These are phyloP conservation scores for Amiota communis DNA, from an alignment of 2,888 invertebrate genomes.

Conservation along the genomic window DNA sequence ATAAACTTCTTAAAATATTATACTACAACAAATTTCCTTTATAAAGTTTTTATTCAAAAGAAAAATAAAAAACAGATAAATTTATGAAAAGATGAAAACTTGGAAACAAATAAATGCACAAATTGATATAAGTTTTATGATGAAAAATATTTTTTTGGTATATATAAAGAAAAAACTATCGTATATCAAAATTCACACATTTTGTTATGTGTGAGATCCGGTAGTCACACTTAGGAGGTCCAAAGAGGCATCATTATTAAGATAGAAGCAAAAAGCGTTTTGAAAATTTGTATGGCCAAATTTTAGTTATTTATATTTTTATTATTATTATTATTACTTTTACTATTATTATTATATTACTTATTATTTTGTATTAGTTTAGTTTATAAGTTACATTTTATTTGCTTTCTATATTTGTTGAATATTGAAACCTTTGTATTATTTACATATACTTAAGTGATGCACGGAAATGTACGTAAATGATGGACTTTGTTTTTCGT, in stretches of 20 bases:
- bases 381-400: constrained; percentile 24
- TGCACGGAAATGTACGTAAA: too few species aligned
- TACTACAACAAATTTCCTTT: background rate
- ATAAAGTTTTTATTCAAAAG: constrained; percentile 9
- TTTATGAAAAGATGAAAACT: too few species aligned
- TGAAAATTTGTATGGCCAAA: constrained; percentile 23
- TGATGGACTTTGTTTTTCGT: too few species aligned
- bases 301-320: constrained; percentile 1
- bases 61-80: constrained; percentile 6
- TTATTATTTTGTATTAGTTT: constrained; percentile 15
- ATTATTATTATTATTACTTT: constrained; percentile 16
- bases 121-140: constrained; percentile 33
- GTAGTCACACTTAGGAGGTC: too few species aligned
- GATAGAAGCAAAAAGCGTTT: constrained; percentile 15
- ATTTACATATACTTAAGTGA: too few species aligned
- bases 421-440: background rate
- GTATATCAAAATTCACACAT: too few species aligned
- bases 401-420: constrained; percentile 19
- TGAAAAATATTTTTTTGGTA: background rate
- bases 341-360: constrained; percentile 15
- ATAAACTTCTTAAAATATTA: constrained; percentile 18
- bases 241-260: too few species aligned
- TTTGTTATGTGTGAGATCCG: too few species aligned
- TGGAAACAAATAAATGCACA: constrained; percentile 58
- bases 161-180: background rate